phyloP scores from a whole-genome alignment of 2,797 vertebrate species.

The Oreochromis mossambicus region DNA sequence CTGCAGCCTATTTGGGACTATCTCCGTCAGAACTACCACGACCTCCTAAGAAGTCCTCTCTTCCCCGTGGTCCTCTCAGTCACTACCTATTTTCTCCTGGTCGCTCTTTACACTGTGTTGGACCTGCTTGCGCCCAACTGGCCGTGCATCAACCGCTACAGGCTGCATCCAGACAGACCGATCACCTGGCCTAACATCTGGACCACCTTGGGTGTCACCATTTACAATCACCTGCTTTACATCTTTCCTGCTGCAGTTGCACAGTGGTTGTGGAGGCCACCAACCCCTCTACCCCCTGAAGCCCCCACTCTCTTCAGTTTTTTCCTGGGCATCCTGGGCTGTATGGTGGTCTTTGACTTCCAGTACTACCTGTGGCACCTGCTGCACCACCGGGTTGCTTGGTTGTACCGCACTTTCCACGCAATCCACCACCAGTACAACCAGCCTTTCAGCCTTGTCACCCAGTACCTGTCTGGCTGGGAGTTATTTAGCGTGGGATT shows the following conservation, averaged over 20 bases:
- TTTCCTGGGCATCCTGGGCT: conserved; percentile 76
- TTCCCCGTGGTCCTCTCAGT: conserved; percentile 79
- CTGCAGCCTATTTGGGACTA: conserved; percentile 81
- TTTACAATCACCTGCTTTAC: conserved; percentile 80
- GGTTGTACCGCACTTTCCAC: conserved; percentile 82
- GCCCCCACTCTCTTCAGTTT: conserved; percentile 75
- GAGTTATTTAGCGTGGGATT: conserved; percentile 80
- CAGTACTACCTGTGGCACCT: conserved; percentile 85
- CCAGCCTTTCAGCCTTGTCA: conserved; percentile 80
- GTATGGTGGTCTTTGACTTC: conserved; percentile 81
- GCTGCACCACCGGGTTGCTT: conserved; percentile 77
- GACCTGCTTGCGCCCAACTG: conserved; percentile 78
- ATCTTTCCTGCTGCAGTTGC: conserved; percentile 77
- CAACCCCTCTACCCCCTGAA: conserved; percentile 69
- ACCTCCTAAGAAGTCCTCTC: conserved; percentile 74
- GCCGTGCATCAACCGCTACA: conserved; percentile 74
- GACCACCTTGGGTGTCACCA: conserved; percentile 70
- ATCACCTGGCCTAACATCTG: conserved; percentile 73
- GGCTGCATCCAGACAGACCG: conserved; percentile 71
- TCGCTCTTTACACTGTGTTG: conserved; percentile 72
- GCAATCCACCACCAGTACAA: conserved; percentile 81
- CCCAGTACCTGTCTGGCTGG: conserved; percentile 81
- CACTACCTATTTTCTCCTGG: conserved; percentile 75
- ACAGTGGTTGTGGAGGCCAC: conserved; percentile 81
- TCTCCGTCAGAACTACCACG: conserved; percentile 74